A percentile compares a stretch with the other conserved stretches of the same genome.
phyloP scores from a whole-genome alignment of 2,113 vertebrate species.

The Xenus cinereus region DNA sequence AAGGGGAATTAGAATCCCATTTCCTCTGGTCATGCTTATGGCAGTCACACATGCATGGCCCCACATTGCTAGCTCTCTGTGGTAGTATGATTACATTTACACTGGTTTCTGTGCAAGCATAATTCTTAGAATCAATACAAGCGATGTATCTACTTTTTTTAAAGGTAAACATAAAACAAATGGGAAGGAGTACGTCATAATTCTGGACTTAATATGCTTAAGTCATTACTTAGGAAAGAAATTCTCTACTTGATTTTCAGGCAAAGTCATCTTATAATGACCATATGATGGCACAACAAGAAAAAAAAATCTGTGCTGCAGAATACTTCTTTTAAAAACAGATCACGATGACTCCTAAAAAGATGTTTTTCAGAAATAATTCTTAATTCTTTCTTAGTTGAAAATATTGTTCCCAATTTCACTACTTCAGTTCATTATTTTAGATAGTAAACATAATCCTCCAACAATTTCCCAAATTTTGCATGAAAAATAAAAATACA shows the following conservation, averaged over 20 bases:
- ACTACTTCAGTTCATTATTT: constrained; percentile 29
- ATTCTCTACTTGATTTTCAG: neutral
- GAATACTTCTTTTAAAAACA: neutral
- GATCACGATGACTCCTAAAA: neutral
- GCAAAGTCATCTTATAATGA: constrained; percentile 7
- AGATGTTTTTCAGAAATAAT: neutral
- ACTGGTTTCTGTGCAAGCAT: neutral
- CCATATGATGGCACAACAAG: neutral
- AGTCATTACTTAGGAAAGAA: neutral
- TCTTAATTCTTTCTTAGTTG: neutral
- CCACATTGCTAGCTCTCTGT: neutral
- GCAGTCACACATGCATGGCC: constrained; percentile 49
- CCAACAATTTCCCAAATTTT: constrained; percentile 15
- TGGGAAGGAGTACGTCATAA: constrained; percentile 7
- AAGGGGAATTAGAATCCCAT: constrained; percentile 24
- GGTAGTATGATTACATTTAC: neutral
- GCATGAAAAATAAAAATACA: constrained; percentile 46
- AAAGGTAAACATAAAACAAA: neutral
- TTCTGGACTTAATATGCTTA: neutral
- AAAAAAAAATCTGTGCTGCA: neutral
- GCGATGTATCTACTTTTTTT: neutral
- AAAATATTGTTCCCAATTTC: constrained; percentile 18
- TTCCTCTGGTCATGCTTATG: constrained; percentile 32
- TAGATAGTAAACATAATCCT: constrained; percentile 20
- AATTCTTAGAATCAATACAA: neutral